Evolutionary conservation across 2,797 vertebrate species (phyloP), one percentile per base, ranked within the genome.

Genomic region (Mormyrus hasselquistii): DNA sequence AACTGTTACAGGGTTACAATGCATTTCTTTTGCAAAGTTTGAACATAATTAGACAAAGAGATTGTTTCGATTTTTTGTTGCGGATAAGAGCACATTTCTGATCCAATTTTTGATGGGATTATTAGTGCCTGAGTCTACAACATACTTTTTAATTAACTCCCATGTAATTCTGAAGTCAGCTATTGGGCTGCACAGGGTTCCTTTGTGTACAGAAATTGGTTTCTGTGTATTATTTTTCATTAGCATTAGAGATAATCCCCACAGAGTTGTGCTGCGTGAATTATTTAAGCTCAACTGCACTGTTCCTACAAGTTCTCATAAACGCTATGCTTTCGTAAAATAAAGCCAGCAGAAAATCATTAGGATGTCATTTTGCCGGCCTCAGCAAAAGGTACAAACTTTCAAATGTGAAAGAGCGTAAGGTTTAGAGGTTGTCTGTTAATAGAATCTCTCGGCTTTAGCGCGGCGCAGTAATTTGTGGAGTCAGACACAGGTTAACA

Each of bases 401-500:
- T 89, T 55, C 10, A 2, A 59, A 73, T n/a, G 41, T 41, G 16
- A 19, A 88, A 47, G 44, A 50, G 47, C 22, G 1, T 50, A 57
- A 34, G 57, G 29, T 25, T 86, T 49, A 86, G 84, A 44, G 73
- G 89, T 73, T 59, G 53, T 62, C 55, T 69, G 86, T 84, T 90
- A 49, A 90, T 44, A 83, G 83, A 52, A 90, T 52, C 89, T 4
- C 55, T 50, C 3, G 10, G 7, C 44, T 82, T 89, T 84, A 65
- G 38, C 34, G 0, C 73, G 5, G 76, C 82, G 41, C 19, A 85
- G 34, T 90, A 86, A 88, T 91, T 90, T 91, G 44, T 82, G 79
- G 22, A 92, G 87, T 87, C 53, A 59, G 29, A 91, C n/a, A 84
- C 90, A 88, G 89, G 90, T 91, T 88, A 87, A 87, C 82, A 90